Conservation (phyloP, 2,797 vertebrate genomes). For the Melanotaenia maccullochi region DNA sequence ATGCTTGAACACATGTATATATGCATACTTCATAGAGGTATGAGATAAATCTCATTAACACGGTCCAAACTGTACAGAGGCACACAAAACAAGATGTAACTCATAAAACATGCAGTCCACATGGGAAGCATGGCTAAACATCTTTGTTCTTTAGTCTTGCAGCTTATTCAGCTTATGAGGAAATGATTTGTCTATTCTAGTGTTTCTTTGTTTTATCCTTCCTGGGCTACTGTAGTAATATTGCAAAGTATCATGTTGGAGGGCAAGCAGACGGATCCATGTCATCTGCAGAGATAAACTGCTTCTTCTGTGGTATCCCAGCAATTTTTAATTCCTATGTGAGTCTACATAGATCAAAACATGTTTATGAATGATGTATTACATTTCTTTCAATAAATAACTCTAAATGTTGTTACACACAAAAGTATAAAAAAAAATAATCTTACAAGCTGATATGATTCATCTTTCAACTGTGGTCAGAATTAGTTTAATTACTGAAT, state of each 20-base stretch:
- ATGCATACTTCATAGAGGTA: slow-evolving; percentile 51
- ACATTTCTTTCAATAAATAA: background rate
- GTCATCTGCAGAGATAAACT: background rate
- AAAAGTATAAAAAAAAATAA: background rate
- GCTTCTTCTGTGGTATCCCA: background rate
- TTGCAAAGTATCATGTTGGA: background rate
- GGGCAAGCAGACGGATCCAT: background rate
- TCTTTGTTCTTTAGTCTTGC: background rate
- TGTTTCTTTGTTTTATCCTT: background rate
- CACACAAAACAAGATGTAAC: background rate
- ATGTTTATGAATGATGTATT: background rate
- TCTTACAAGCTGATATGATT: background rate
- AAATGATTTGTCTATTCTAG: background rate
- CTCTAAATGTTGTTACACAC: background rate
- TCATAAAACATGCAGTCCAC: background rate
- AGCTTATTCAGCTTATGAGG: background rate
- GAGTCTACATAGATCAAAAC: background rate
- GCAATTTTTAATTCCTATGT: background rate
- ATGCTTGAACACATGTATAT: slow-evolving; percentile 61
- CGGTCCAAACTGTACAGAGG: background rate
- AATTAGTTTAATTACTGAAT: background rate
- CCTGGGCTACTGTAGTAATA: background rate
- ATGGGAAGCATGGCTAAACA: background rate
- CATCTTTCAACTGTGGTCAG: background rate
- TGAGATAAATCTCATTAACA: slow-evolving; percentile 31